Evolutionary conservation across 92 coral and sea anemone genomes (phyloP), one percentile per base, ranked within the genome.

Genomic region (Actinostola sp.): DNA sequence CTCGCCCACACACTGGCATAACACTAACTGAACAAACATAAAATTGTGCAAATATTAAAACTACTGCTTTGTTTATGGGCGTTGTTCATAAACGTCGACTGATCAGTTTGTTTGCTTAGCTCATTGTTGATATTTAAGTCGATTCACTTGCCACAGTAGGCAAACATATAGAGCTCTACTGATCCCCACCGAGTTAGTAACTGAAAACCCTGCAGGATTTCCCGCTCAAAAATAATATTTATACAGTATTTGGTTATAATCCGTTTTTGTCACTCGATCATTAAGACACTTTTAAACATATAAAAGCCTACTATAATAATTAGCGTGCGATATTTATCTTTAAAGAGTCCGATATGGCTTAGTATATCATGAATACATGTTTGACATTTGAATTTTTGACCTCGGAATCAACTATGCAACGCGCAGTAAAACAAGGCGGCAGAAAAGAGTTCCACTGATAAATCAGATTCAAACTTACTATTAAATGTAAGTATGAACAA

Each of bases 371-470:
- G 7, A 57, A 57, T 12, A 27, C 1, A 36, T 36, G 39, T 12
- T 2, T 57, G 63, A 30, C 63, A 27, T 57, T 57, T 57, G 63
- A 57, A 27, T 57, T 57, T 27, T 57, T 57, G 63, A 57, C 63
- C 63, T 57, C 63, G 11, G 36, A 57, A 57, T 57, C 28, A 57
- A 57, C 63, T 57, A 29, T 57, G 27, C n/a, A n/a, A n/a, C n/a
- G n/a, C n/a, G n/a, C 11, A 36, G 42, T 36, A 4, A 36, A 36
- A 36, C 42, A 4, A 11, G 42, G 11, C 42, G 42, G 42, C n/a
- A n/a, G n/a, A n/a, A 36, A 36, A 26, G 4, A 29, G 63, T 27
- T 12, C 13, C 3, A 27, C 6, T 1, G n/a, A 29, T 53, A 1
- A 20, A 15, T 20, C 59, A 53, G 17, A 53, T 53, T 53, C 59